Evolutionary conservation across 2,113 vertebrate species (phyloP).

Genomic region (Pan troglodytes): NHGRI_mPanTro3-v2.1_pri NC_072414.2:83620001-83620500

Average conservation of each 20-base stretch:
- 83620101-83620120: neutral
- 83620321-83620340: neutral
- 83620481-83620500: neutral
- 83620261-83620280: neutral
- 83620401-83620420: neutral
- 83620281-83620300: neutral
- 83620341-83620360: neutral
- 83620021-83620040: accelerated
- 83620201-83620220: neutral
- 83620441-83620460: neutral
- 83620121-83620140: neutral
- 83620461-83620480: neutral
- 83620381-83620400: neutral
- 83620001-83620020: too few species aligned
- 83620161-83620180: neutral
- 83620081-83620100: neutral
- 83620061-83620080: neutral
- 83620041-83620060: neutral
- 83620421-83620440: neutral
- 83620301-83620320: neutral
- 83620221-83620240: neutral
- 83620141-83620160: neutral
- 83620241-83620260: neutral
- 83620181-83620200: neutral
- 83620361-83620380: neutral